Conservation (phyloP, 2,797 vertebrate genomes). For the Crossoptilon crossoptilon region DNA sequence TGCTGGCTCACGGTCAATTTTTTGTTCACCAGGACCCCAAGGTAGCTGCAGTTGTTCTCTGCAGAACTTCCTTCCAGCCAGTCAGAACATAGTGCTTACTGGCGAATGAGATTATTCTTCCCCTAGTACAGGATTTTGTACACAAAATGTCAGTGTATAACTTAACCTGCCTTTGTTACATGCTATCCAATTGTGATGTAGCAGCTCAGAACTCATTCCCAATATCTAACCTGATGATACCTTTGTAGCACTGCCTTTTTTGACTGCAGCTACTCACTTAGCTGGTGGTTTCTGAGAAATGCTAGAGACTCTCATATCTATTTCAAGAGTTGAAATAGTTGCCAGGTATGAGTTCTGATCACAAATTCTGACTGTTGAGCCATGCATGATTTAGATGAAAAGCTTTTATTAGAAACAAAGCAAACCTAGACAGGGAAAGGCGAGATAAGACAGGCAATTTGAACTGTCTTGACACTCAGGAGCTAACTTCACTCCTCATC, state of each 20-base stretch:
- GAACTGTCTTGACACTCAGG: not conserved
- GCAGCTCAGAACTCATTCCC: not conserved
- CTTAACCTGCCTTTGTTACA: not conserved
- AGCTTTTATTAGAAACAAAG: not conserved
- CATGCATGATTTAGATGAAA: not conserved
- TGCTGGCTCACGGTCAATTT: not conserved
- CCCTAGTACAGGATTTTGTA: not conserved
- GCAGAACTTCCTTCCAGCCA: not conserved
- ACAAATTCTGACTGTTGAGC: not conserved
- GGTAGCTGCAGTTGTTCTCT: not conserved
- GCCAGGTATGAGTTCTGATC: not conserved
- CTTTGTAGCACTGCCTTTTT: rapidly evolving
- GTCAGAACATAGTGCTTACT: rapidly evolving
- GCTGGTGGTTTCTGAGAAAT: not conserved
- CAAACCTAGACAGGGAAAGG: not conserved
- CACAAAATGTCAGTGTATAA: not conserved
- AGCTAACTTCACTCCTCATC: not conserved
- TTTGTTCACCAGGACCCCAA: not conserved
- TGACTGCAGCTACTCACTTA: not conserved
- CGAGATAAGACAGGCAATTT: not conserved
- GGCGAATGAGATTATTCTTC: not conserved
- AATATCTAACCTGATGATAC: not conserved
- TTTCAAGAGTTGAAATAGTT: not conserved
- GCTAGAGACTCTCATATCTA: not conserved
- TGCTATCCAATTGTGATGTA: not conserved